Evolutionary conservation across 2,888 invertebrate species (phyloP).

Genomic region (Pardosa pseudoannulata): DNA sequence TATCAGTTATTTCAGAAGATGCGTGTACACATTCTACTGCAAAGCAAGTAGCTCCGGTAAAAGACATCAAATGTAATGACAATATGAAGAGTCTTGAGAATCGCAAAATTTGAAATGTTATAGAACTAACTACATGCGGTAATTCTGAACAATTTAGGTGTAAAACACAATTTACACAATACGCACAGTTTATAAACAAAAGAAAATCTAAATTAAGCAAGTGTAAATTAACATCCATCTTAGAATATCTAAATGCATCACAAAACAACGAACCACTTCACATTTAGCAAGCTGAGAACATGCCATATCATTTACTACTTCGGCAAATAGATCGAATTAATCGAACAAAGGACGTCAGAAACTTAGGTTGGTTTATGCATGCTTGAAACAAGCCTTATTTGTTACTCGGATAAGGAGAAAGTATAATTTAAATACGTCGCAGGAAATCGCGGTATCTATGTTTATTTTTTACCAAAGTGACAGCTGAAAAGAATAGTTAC

Average conservation of each 20-base stretch:
- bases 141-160: too few species aligned
- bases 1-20: too few species aligned
- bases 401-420: not conserved
- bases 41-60: too few species aligned
- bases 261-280: not conserved
- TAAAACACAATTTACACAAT: too few species aligned
- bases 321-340: not conserved
- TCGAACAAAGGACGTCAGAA: conserved; percentile 1
- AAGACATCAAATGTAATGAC: too few species aligned
- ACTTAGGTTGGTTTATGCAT: not conserved
- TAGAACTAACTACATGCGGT: too few species aligned
- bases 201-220: too few species aligned
- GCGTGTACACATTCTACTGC: too few species aligned
- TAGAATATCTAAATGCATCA: not conserved
- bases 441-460: not conserved
- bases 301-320: not conserved
- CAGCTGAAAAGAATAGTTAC: too few species aligned
- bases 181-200: too few species aligned
- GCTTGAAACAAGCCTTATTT: not conserved
- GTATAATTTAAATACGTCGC: conserved; percentile 6
- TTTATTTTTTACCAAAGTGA: not conserved
- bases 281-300: not conserved
- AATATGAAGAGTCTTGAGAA: too few species aligned
- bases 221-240: not conserved
- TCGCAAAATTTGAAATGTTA: too few species aligned